Percentiles rank a stretch among this genome's conserved stretches.
These are phyloP conservation scores for Orius laevigatus DNA, from an alignment of 1,140 invertebrate species.

Conservation along the genomic window DNA sequence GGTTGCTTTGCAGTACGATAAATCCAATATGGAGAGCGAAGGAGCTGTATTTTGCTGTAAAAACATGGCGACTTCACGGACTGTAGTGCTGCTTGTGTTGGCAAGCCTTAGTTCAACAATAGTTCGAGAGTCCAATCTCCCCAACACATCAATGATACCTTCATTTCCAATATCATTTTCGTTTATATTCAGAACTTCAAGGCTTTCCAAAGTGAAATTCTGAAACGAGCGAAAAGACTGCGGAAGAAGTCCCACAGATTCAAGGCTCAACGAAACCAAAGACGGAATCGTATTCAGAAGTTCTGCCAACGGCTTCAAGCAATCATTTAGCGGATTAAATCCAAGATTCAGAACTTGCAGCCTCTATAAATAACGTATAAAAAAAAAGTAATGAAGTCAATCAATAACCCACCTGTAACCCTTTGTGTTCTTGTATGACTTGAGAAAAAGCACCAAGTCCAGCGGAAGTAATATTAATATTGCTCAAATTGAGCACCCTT, in stretches of 20 bases:
- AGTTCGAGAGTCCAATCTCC: conserved; percentile 1
- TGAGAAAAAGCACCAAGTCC: conserved; percentile 14
- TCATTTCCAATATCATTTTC: conserved; percentile 17
- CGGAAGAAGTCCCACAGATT: conserved; percentile 11
- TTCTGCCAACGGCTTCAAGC: conserved; percentile 4
- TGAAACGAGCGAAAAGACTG: conserved; percentile 4
- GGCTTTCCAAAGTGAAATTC: conserved; percentile 9
- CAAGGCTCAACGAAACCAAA: conserved; percentile 8
- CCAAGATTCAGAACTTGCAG: conserved; percentile 17
- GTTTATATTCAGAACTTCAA: conserved; percentile 14
- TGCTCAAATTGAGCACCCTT: conserved; percentile 18
- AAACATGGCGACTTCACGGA: conserved; percentile 12
- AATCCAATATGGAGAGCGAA: conserved; percentile 3
- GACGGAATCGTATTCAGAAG: conserved; percentile 3
- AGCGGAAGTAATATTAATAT: conserved; percentile 17
- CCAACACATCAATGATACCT: conserved; percentile 14
- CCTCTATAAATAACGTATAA: conserved; percentile 1
- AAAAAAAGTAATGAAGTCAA: conserved; percentile 4
- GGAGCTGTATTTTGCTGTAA: conserved; percentile 8
- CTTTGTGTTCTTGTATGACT: conserved; percentile 9
- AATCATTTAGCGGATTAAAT: conserved; percentile 16
- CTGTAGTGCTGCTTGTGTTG: conserved; percentile 3
- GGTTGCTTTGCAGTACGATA: conserved; percentile 8
- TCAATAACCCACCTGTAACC: conserved; percentile 7
- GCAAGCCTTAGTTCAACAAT: conserved; percentile 8